These are phyloP conservation scores for Oscheius myriophilus DNA, from an alignment of 2,888 invertebrate species.

Conservation along the genomic window DNA sequence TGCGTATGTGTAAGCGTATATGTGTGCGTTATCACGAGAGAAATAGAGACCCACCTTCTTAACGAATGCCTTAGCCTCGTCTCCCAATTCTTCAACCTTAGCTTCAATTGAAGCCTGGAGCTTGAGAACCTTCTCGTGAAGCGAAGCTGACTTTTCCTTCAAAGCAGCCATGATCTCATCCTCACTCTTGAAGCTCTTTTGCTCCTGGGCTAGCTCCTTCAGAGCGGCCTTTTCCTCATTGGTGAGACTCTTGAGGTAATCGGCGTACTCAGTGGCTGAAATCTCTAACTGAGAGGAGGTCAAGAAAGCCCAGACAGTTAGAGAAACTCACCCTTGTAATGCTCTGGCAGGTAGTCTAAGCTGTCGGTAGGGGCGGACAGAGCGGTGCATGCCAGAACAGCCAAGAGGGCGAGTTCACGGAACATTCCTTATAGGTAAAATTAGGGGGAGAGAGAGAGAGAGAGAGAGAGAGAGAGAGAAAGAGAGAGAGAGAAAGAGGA, in stretches of 20 bases:
- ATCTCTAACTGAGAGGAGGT: not conserved
- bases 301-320: no score
- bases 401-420: no score
- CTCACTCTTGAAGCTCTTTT: slow-evolving; percentile 52
- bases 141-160: slow-evolving; percentile 61
- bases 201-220: slow-evolving; percentile 60
- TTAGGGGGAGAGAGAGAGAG: no score
- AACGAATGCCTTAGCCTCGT: slow-evolving; percentile 64
- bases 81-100: slow-evolving; percentile 53
- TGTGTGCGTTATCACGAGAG: no score
- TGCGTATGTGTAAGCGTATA: no score
- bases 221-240: slow-evolving; percentile 59
- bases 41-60: slow-evolving; percentile 34
- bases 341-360: no score
- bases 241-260: slow-evolving; percentile 63
- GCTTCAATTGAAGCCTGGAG: slow-evolving; percentile 53
- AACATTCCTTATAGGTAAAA: no score
- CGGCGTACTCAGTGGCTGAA: slow-evolving; percentile 59
- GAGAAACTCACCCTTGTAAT: no score
- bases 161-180: slow-evolving; percentile 59
- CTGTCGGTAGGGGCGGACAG: no score
- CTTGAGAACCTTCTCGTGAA: slow-evolving; percentile 59
- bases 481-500: no score
- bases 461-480: no score
- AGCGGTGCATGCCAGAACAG: no score